Percentiles rank a stretch among this genome's conserved stretches.
Conservation (phyloP, 1,140 invertebrate genomes). For the Wasmannia auropunctata region DNA sequence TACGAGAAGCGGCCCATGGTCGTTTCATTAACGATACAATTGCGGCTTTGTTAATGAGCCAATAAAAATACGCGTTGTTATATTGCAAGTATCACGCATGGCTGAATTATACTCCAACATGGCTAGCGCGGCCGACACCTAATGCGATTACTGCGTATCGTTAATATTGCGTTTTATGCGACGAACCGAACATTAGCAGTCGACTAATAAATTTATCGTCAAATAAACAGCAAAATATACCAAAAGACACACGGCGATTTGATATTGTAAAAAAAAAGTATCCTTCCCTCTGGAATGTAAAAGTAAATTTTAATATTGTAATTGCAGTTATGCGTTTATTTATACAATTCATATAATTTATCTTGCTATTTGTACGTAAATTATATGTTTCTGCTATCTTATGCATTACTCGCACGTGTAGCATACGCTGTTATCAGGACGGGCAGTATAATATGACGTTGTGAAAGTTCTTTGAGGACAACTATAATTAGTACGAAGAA, state of each 20-base stretch:
- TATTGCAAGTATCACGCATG: slow-evolving; percentile 24
- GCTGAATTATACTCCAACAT: neutral
- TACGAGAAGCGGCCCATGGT: slow-evolving; percentile 23
- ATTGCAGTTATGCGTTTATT: neutral
- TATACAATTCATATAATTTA: slow-evolving; percentile 10
- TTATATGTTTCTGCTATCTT: slow-evolving; percentile 13
- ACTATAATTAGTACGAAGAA: slow-evolving; percentile 36
- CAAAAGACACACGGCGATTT: neutral
- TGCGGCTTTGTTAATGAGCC: slow-evolving; percentile 78
- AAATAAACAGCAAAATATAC: neutral
- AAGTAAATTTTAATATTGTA: slow-evolving; percentile 9
- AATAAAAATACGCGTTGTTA: slow-evolving; percentile 37
- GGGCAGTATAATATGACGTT: neutral
- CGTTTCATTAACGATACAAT: slow-evolving; percentile 78
- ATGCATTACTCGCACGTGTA: slow-evolving; percentile 6
- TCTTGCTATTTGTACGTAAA: slow-evolving; percentile 35
- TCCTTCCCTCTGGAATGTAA: neutral
- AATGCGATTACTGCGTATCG: neutral
- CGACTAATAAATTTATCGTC: slow-evolving; percentile 1
- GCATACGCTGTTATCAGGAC: neutral
- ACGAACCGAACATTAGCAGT: neutral
- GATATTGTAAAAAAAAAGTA: neutral
- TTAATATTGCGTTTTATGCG: neutral
- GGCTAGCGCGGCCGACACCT: neutral
- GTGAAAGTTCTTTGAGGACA: slow-evolving; percentile 19